Evolutionary conservation across 2,888 invertebrate genomes (phyloP), one percentile per base, ranked within the genome.

Genomic region (Leptogaster cylindrica): DNA sequence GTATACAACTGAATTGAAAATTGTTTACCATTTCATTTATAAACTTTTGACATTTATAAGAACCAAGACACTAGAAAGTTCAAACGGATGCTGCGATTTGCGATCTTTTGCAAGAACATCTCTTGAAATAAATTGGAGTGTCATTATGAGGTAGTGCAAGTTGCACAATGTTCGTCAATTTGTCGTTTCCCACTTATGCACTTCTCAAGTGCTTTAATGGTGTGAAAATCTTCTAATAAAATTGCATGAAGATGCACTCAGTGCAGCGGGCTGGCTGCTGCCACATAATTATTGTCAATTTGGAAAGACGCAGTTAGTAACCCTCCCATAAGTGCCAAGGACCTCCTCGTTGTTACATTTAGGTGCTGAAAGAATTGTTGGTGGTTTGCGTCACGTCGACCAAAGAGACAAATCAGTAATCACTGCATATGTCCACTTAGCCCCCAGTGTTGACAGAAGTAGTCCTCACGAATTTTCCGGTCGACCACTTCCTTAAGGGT

Each of bases 281-380:
- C 23, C 50, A 50, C 28, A 12, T 27, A 50, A 50, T 50, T 50
- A 50, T n/a, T n/a, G n/a, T n/a, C n/a, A n/a, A n/a, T n/a, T n/a
- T n/a, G n/a, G n/a, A 31, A 31, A 31, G 31, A 8, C 10, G 10
- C 6, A 10, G 6, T 31, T 10, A 31, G 6, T 31, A 10, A 31
- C 31, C 10, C 31, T 8, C 10, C 31, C 6, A 31, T 8, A 8
- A 8, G 7, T 31, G 31, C 6, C 7, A 31, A 31, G 31, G 6
- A 31, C 10, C 7, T 31, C 31, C 10, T 31, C 31, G 10, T 6
- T 10, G 10, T 10, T 10, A 8, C 31, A 8, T 31, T 31, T 10
- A 8, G 10, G 31, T 31, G 10, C 6, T 50, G 12, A 3, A 27
- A 28, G 3, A 50, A n/a, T 28, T 12, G 50, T 27, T 10, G n/a